phyloP scores from a whole-genome alignment of 2,113 vertebrate genomes.

The Paramormyrops kingsleyae region DNA sequence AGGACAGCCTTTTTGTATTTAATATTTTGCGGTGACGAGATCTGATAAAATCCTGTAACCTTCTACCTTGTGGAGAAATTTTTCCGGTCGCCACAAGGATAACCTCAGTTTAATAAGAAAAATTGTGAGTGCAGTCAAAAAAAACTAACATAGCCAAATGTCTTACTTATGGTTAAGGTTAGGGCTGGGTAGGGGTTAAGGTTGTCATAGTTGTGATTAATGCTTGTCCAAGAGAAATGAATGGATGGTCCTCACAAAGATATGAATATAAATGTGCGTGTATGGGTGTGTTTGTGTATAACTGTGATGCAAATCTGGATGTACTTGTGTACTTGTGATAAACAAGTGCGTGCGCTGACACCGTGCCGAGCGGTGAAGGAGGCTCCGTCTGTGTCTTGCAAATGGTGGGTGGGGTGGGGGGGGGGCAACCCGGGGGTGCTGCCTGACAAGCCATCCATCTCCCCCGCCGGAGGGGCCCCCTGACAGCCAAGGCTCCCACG shows the following conservation, averaged over 20 bases:
- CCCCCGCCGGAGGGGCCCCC: background rate
- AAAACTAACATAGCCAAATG: background rate
- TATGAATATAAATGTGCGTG: background rate
- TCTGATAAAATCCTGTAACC: background rate
- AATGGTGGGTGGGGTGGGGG: background rate
- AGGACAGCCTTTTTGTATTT: background rate
- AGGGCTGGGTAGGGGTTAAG: background rate
- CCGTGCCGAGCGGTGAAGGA: background rate
- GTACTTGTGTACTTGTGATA: background rate
- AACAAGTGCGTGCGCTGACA: background rate
- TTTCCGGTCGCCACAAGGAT: background rate
- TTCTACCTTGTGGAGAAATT: background rate
- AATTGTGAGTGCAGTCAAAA: background rate
- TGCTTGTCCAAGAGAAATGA: background rate
- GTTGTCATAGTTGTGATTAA: background rate
- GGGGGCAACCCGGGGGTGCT: background rate
- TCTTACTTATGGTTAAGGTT: background rate
- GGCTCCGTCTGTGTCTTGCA: background rate
- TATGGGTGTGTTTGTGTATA: background rate
- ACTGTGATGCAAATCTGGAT: background rate
- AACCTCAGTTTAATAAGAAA: background rate
- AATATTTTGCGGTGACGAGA: background rate
- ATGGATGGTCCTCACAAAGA: background rate
- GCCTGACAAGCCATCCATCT: background rate
- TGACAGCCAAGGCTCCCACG: background rate